phyloP scores from a whole-genome alignment of 2,797 vertebrate genomes.

The Percopsis omiscomaycus region DNA sequence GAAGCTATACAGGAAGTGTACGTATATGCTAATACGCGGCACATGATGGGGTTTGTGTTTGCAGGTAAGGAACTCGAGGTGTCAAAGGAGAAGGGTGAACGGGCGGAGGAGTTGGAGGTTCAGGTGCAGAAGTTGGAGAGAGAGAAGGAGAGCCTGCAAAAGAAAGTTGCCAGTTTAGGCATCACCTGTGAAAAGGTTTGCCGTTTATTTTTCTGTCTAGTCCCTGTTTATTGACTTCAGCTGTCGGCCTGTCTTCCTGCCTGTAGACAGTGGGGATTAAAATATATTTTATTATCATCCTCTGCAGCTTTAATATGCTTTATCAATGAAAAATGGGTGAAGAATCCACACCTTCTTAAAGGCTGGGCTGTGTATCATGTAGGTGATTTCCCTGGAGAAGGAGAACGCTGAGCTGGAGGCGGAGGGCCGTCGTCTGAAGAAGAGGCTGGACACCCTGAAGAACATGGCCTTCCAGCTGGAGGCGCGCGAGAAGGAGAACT shows the following conservation, averaged over 20 bases:
- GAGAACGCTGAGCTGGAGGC: conserved; percentile 90
- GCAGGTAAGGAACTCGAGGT: conserved; percentile 87
- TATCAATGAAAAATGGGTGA: too few relatives aligned
- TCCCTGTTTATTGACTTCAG: not conserved
- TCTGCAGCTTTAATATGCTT: too few relatives aligned
- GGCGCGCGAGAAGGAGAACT: conserved; percentile 92
- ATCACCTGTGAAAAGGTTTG: conserved; percentile 93
- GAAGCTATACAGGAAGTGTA: not conserved
- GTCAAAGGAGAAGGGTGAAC: conserved; percentile 91
- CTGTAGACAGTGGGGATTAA: not conserved
- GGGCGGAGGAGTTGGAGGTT: conserved; percentile 89
- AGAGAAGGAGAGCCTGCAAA: conserved; percentile 92
- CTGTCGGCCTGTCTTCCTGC: not conserved
- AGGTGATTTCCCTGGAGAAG: conserved; percentile 83
- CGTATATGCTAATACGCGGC: not conserved
- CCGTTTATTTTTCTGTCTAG: conserved; percentile 9
- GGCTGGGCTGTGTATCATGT: not conserved
- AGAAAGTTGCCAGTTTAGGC: conserved; percentile 88
- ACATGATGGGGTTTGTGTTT: not conserved
- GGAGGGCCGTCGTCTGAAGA: conserved; percentile 90
- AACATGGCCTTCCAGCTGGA: conserved; percentile 91
- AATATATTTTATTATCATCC: too few relatives aligned
- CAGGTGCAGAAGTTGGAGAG: conserved; percentile 86
- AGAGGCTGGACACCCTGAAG: conserved; percentile 88
- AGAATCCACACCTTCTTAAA: too few relatives aligned